Conservation (phyloP, 2,888 invertebrate species). For the Drosophila cognata region DNA sequence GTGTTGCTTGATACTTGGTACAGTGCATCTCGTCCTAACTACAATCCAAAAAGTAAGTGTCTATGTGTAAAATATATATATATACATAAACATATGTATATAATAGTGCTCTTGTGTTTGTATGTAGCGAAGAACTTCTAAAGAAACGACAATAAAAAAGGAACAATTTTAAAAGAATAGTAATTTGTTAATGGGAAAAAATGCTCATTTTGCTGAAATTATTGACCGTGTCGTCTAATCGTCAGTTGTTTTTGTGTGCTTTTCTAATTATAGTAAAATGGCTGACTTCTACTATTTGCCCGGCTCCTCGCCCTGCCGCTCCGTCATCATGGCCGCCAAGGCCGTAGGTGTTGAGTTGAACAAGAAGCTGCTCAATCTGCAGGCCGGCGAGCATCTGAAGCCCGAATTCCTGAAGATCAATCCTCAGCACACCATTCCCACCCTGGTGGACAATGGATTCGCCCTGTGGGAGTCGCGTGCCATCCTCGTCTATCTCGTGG, state of each 20-base stretch:
- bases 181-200: slow-evolving; percentile 7
- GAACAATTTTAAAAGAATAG: neutral
- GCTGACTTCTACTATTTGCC: slow-evolving; percentile 88
- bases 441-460: slow-evolving; percentile 93
- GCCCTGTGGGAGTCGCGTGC: slow-evolving; percentile 94
- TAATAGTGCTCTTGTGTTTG: slow-evolving; percentile 19
- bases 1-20: slow-evolving; percentile 62
- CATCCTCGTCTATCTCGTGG: slow-evolving; percentile 91
- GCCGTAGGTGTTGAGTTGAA: slow-evolving; percentile 89
- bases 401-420: slow-evolving; percentile 91
- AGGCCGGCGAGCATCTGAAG: slow-evolving; percentile 88
- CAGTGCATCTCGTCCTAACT: slow-evolving; percentile 55
- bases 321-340: slow-evolving; percentile 88
- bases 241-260: slow-evolving; percentile 20
- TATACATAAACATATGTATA: neutral
- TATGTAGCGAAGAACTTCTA: slow-evolving; percentile 20
- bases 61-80: slow-evolving; percentile 10
- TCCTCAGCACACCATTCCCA: slow-evolving; percentile 94
- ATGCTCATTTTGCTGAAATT: neutral
- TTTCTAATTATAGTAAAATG: slow-evolving; percentile 78
- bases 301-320: slow-evolving; percentile 89
- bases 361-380: slow-evolving; percentile 87
- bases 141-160: slow-evolving; percentile 1
- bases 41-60: slow-evolving; percentile 64
- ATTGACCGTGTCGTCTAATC: slow-evolving; percentile 44